Evolutionary conservation across 2,888 invertebrate genomes (phyloP), one percentile per base, ranked within the genome.

Genomic region (Amphipyra tragopoginis): DNA sequence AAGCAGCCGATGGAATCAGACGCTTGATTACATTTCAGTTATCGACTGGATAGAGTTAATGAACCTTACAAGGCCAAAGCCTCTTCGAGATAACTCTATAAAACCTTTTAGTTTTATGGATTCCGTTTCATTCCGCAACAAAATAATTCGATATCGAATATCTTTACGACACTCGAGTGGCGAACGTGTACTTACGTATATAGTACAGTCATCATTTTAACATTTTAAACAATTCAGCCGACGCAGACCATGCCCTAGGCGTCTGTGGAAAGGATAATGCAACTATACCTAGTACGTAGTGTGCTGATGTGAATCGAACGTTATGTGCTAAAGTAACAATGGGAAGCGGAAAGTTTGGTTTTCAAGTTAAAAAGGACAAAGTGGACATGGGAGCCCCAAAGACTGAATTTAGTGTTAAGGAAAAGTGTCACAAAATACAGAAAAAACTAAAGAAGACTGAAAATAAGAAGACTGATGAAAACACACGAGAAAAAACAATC

Each of bases 391-490:
- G 78, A 63, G 85, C 86, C 67, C 84, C 85, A 67, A 93, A 93
- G 89, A 90, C 91, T 89, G 93, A 93, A 79, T 89, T 90, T 90
- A 94, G 93, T 91, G 90, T 94, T 90, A 94, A 93, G 86, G 93
- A 94, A 71, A 93, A 91, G 86, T 93, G 87, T 83, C 85, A 86
- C 54, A 93, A 93, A 83, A 87, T 93, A 86, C 92, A 93, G 83
- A 94, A 93, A 82, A 94, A 94, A 90, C 83, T 93, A 51, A 91
- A 92, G 86, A 94, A 93, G 93, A 94, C 93, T 92, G 94, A 94
- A 72, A 91, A 90, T 82, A 86, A 90, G 86, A 93, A 94, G 93
- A 93, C 93, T 93, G 93, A 93, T 80, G 82, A 70, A 50, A 82
- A 85, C 40, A 80, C 84, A 59, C 90, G 87, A 62, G 93, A 94